A percentile compares a stretch with the other conserved stretches of the same genome.
These are phyloP conservation scores for Danionella dracula DNA, from an alignment of 2,797 vertebrate genomes.

Conservation along the genomic window DNA sequence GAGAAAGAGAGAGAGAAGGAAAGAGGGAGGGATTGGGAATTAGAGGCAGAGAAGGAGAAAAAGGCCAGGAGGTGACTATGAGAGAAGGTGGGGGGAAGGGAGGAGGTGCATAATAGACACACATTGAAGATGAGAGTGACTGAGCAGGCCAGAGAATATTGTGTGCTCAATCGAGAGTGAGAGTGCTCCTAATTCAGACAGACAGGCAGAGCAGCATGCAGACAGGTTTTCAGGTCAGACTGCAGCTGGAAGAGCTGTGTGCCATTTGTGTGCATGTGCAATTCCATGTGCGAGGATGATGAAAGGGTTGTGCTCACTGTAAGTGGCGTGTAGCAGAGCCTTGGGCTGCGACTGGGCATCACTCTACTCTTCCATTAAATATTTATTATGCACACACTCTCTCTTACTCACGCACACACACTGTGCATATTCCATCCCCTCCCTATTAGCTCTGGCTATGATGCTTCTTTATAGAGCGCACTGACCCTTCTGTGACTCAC, in stretches of 20 bases:
- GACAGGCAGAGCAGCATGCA: constrained; percentile 28
- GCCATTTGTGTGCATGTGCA: constrained; percentile 5
- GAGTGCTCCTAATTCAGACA: constrained; percentile 40
- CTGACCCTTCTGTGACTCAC: constrained; percentile 37
- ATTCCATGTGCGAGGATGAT: constrained; percentile 36
- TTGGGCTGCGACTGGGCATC: constrained; percentile 47
- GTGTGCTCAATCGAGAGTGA: constrained; percentile 31
- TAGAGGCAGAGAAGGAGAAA: constrained; percentile 52
- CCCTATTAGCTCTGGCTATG: constrained; percentile 36
- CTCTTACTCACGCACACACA: constrained; percentile 7
- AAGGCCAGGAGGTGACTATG: constrained; percentile 14
- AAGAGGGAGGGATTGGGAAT: constrained; percentile 50
- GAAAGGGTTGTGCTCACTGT: constrained; percentile 50
- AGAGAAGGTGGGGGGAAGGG: constrained; percentile 25
- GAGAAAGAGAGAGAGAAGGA: constrained; percentile 45
- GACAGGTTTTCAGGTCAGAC: constrained; percentile 69
- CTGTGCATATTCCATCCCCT: constrained; percentile 43
- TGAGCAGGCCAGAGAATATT: constrained; percentile 9
- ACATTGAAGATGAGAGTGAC: constrained; percentile 51
- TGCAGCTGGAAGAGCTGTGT: constrained; percentile 66
- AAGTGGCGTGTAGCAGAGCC: constrained; percentile 50
- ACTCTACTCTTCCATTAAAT: constrained; percentile 48
- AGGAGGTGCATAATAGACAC: constrained; percentile 51
- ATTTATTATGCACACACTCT: constrained; percentile 45
- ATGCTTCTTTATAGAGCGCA: constrained; percentile 21